phyloP scores from a whole-genome alignment of 2,888 invertebrate species.

The Erebia aethiops region DNA sequence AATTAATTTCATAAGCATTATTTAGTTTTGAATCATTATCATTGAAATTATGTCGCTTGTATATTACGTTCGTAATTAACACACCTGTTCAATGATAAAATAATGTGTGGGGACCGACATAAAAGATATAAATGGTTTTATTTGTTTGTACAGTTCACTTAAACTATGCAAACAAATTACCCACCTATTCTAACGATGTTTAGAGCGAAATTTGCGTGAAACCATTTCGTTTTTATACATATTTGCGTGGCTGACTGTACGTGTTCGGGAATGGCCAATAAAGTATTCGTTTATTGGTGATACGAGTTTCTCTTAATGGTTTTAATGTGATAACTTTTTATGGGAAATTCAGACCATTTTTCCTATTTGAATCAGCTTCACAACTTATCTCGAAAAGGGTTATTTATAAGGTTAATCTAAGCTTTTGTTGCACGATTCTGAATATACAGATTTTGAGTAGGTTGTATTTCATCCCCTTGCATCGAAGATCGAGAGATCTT shows the following conservation, averaged over 20 bases:
- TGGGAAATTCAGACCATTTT: constrained; percentile 35
- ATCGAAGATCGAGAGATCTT: no score
- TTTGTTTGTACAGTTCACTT: constrained; percentile 26
- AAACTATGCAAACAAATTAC: constrained; percentile 6
- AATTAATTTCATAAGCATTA: constrained; percentile 27
- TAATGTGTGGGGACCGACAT: constrained; percentile 42
- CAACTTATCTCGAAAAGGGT: constrained; percentile 2
- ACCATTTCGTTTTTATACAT: constrained; percentile 5
- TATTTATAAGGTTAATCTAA: neutral
- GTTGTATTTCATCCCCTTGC: neutral
- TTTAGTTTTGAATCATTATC: constrained; percentile 32
- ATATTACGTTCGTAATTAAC: constrained; percentile 39
- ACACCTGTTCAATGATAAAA: constrained; percentile 44
- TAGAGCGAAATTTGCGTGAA: constrained; percentile 20
- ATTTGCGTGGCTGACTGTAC: constrained; percentile 28
- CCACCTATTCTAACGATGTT: constrained; percentile 5
- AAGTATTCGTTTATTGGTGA: constrained; percentile 40
- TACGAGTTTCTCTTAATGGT: constrained; percentile 39
- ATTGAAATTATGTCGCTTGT: constrained; percentile 37
- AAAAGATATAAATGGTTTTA: constrained; percentile 41
- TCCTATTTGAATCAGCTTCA: constrained; percentile 24
- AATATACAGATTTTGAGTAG: neutral
- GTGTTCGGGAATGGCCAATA: constrained; percentile 39
- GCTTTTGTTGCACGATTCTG: neutral
- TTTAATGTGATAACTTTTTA: constrained; percentile 38